phyloP scores from a whole-genome alignment of 2,113 vertebrate genomes.

The Lethenteron camtschaticum region DNA sequence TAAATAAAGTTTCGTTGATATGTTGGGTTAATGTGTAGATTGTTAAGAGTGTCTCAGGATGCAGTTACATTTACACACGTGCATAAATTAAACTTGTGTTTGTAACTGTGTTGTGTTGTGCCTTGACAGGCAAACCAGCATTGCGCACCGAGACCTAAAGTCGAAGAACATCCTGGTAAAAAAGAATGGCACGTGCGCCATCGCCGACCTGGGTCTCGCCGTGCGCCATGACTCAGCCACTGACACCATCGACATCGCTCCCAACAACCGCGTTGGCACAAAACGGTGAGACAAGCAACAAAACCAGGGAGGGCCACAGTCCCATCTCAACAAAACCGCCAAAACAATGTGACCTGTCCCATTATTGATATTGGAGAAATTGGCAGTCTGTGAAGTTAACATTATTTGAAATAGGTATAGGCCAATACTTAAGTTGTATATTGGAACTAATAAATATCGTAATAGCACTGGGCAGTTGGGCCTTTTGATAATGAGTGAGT shows the following conservation, averaged over 20 bases:
- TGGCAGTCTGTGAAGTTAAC: no score
- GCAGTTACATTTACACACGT: background rate
- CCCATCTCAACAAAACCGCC: no score
- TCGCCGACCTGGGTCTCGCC: conserved; percentile 77
- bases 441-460: no score
- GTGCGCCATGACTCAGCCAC: conserved; percentile 68
- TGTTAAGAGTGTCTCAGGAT: background rate
- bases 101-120: background rate
- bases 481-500: no score
- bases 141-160: conserved; percentile 88
- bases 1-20: background rate
- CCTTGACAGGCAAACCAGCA: conserved; percentile 66
- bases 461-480: no score
- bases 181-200: conserved; percentile 65
- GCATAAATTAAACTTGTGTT: background rate
- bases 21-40: background rate
- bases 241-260: conserved; percentile 67
- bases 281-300: conserved; percentile 33
- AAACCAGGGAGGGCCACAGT: no score
- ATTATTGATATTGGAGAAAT: no score
- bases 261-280: conserved; percentile 75
- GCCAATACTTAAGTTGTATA: no score
- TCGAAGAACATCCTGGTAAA: conserved; percentile 93
- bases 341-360: no score
- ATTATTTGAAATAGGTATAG: no score